Evolutionary conservation across 2,113 vertebrate genomes (phyloP).

Genomic region (Turdus rufiventris): DNA sequence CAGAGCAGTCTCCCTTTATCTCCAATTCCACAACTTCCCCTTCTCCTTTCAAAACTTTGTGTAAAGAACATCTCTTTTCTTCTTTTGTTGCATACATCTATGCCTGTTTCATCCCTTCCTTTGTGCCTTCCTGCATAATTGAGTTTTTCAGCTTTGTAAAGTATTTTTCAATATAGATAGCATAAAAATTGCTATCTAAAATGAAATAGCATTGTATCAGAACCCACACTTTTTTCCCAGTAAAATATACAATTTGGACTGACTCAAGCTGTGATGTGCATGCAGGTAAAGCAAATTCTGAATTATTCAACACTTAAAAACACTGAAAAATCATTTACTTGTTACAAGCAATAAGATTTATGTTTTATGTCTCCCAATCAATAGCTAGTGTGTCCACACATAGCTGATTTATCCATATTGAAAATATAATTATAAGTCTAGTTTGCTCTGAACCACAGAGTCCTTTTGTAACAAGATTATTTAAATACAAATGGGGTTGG

Average conservation of each 20-base stretch:
- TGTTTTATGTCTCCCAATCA: slow-evolving; percentile 33
- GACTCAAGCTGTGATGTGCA: background rate
- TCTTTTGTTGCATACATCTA: background rate
- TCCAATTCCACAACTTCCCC: background rate
- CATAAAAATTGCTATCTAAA: slow-evolving; percentile 12
- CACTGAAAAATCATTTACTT: slow-evolving; percentile 47
- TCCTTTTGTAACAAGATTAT: slow-evolving; percentile 64
- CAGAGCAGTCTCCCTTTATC: background rate
- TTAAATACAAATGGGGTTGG: slow-evolving; percentile 64
- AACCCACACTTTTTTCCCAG: background rate
- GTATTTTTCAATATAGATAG: slow-evolving; percentile 13
- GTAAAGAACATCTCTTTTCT: background rate
- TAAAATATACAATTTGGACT: slow-evolving; percentile 6
- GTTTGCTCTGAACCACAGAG: slow-evolving; percentile 37
- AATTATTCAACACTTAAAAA: slow-evolving; percentile 63
- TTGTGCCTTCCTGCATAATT: slow-evolving; percentile 1
- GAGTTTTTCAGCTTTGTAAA: background rate
- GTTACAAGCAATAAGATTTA: slow-evolving; percentile 46
- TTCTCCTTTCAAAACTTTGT: slow-evolving; percentile 15
- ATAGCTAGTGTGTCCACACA: slow-evolving; percentile 16
- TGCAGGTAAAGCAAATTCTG: slow-evolving; percentile 55
- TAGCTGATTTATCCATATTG: slow-evolving; percentile 46
- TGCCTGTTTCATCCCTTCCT: background rate
- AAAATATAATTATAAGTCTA: slow-evolving; percentile 64
- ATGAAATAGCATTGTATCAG: slow-evolving; percentile 6